Percentiles rank a stretch among this genome's conserved stretches.
Evolutionary conservation across 2,113 vertebrate species (phyloP).

Genomic region (Xiphophorus maculatus): DNA sequence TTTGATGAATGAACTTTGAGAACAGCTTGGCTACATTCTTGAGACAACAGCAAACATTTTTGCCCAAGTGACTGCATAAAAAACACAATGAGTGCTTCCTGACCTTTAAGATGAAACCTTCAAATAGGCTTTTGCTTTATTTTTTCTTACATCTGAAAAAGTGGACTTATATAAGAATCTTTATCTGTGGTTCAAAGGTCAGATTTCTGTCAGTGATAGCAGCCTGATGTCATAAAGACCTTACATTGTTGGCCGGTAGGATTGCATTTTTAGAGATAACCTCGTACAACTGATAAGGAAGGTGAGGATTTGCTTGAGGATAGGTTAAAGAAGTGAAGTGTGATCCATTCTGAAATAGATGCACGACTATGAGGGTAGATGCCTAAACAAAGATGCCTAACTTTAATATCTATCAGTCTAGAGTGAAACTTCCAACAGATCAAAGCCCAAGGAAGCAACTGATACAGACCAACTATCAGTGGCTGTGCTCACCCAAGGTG

Average conservation of each 20-base stretch:
- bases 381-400: too few species aligned
- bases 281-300: not conserved
- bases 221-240: not conserved
- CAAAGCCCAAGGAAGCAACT: too few species aligned
- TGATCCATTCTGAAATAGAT: not conserved
- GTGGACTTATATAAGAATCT: not conserved
- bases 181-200: not conserved
- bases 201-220: not conserved
- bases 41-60: too few species aligned
- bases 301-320: not conserved
- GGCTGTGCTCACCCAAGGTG: too few species aligned
- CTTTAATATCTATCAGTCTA: not conserved
- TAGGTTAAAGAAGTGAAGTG: not conserved
- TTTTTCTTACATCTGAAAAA: not conserved
- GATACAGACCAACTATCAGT: not conserved
- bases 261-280: not conserved
- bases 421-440: not conserved
- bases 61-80: not conserved
- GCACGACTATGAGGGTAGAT: not conserved
- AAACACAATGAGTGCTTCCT: not conserved
- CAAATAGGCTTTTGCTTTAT: not conserved
- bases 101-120: not conserved
- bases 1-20: not conserved
- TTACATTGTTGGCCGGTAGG: not conserved
- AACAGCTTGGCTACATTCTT: too few species aligned